Evolutionary conservation across 1,140 invertebrate species (phyloP).

Genomic region (Argopecten irradians): DNA sequence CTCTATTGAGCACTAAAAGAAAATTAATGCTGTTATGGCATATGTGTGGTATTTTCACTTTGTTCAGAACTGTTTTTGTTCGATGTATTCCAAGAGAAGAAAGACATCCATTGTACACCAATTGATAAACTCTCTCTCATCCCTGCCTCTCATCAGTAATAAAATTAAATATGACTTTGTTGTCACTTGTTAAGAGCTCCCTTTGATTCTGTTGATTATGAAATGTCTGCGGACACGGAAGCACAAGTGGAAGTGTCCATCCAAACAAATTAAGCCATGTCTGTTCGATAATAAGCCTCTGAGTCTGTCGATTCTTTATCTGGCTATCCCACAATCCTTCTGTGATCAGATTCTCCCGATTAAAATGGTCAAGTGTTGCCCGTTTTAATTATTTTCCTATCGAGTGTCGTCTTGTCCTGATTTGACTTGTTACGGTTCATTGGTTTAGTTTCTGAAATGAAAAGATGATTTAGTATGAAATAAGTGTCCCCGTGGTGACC

Average conservation of each 20-base stretch:
- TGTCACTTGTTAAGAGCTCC: not conserved
- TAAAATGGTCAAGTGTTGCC: not conserved
- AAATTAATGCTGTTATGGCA: not conserved
- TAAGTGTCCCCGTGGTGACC: not conserved
- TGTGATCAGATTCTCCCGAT: not conserved
- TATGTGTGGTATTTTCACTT: not conserved
- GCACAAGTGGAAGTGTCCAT: not conserved
- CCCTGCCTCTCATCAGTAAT: not conserved
- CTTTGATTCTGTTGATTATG: not conserved
- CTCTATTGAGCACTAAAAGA: not conserved
- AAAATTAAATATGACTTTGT: slow-evolving; percentile 18
- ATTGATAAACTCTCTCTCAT: not conserved
- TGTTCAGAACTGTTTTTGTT: not conserved
- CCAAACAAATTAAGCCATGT: slow-evolving; percentile 17
- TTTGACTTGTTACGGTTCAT: not conserved
- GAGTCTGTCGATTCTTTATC: not conserved
- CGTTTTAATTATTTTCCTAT: slow-evolving; percentile 1
- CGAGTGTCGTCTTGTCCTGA: not conserved
- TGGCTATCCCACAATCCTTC: not conserved
- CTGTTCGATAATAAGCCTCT: not conserved
- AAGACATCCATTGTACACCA: not conserved
- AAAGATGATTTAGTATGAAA: slow-evolving; percentile 1
- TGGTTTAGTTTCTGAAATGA: not conserved
- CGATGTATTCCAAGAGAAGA: not conserved
- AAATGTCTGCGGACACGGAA: not conserved